Evolutionary conservation across 2,888 invertebrate species (phyloP), one percentile per base, ranked within the genome.

Genomic region (Diaphora mendica): DNA sequence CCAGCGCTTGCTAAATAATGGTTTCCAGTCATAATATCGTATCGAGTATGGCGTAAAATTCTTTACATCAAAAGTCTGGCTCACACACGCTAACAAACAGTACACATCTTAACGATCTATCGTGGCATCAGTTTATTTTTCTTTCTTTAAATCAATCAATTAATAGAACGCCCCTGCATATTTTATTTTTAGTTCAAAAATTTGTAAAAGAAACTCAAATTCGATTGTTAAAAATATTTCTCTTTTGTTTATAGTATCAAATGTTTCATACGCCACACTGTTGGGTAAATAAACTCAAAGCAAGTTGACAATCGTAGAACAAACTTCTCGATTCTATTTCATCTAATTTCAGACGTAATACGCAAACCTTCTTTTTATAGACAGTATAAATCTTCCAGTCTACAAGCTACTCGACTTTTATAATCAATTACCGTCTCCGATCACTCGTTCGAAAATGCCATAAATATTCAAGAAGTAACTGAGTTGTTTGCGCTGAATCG

Each of bases 391-490:
- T 94, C 92, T 91, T 86, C 84, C 78, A 89, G 89, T 92, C 88
- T 88, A 87, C 90, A 87, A 89, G 89, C 90, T 88, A 83, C 85
- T 88, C 84, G 93, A 94, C 93, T 93, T 94, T 94, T 93, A 94
- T 90, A 93, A 93, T 93, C 93, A 92, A 94, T 94, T 93, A 93
- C 91, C 83, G 88, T 89, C 89, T 82, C 87, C 89, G 88, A 93
- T 92, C 91, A 92, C 88, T 91, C 91, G 89, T 85, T 89, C 85
- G 85, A 81, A 85, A 85, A 86, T 80, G 83, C 89, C 88, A 90
- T 93, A 92, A 93, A 92, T 92, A 92, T 91, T 90, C 90, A 88
- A 89, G 86, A 86, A 89, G 87, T 89, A 88, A 88, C 87, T 83
- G 87, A 88, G 85, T 86, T 90, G 89, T 91, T 90, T 90, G 89